Evolutionary conservation across 2,888 invertebrate species (phyloP).

Genomic region (Monochamus alternatus): DNA sequence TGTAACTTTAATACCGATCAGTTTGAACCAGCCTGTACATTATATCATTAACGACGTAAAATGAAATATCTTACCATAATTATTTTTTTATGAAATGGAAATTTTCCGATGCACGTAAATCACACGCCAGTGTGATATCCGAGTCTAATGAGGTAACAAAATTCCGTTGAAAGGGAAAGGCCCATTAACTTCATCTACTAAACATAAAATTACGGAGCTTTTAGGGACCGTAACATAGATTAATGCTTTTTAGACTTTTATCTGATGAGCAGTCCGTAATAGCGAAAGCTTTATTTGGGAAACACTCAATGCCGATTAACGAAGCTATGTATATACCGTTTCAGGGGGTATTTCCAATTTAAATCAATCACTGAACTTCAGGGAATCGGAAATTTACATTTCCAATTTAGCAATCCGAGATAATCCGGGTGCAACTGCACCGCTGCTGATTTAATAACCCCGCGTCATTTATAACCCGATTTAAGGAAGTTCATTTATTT

Average conservation of each 20-base stretch:
- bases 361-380: conserved; percentile 5
- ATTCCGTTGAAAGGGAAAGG: no score
- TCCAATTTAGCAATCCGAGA: conserved; percentile 2
- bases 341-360: conserved; percentile 1
- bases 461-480: not conserved
- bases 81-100: no score
- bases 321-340: conserved; percentile 1
- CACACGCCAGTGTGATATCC: no score
- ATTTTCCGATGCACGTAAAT: no score
- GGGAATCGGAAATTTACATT: conserved; percentile 4
- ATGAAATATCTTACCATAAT: no score
- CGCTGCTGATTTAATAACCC: not conserved
- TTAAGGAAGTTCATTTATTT: not conserved
- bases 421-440: conserved; percentile 4
- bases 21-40: no score
- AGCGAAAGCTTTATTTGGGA: conserved; percentile 6
- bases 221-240: not conserved
- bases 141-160: no score
- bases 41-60: no score
- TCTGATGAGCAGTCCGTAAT: not conserved
- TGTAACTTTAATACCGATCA: no score
- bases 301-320: conserved; percentile 8
- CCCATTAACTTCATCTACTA: no score
- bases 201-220: no score
- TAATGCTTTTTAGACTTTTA: not conserved